Base-by-base conservation (phyloP, 1,140 invertebrate species). In the Macrobrachium nipponense region DNA sequence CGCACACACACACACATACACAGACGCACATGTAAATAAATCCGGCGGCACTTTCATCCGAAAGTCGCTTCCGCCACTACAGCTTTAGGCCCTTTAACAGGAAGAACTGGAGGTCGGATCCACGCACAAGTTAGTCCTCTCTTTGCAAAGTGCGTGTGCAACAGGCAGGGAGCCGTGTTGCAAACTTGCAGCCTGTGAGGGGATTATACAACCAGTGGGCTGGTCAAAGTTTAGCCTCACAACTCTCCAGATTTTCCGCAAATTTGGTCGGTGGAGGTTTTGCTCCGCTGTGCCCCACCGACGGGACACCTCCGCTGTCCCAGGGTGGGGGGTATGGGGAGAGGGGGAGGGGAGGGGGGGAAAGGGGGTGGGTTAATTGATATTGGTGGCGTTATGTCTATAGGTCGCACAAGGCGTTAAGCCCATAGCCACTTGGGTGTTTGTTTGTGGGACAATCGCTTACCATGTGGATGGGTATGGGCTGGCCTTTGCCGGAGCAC, bases 151-250 rank as follows among this genome's bases (percentile, higher is more conserved):
- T 73, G 81, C 60, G 81, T 62, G 61, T 75, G 59, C 60, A 75
- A 62, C 81, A 76, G 81, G 81, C 80, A 82, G 77, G 77, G 58
- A 61, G 72, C 43, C 62, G 61, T 70, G 73, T 70, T 78, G 44
- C 82, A 78, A 84, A 78, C 75, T 78, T 84, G 62, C 75, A 78
- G 82, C 73, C 73, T 77, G 75, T 36, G 27, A n/a, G 43, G 64
- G 82, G 82, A 84, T 84, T 84, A 84, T 66, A 84, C 82, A 84
- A 78, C 82, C 82, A 84, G 77, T 84, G 75, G 77, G 82, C 27
- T 70, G 75, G 70, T 75, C 66, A 78, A 84, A 84, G 10, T 82
- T 76, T 75, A 82, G 81, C 66, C 81, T 36, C 59, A 36, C 81
- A 82, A 60, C 81, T 82, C 72, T 64, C 81, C 27, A 82, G 81